phyloP scores from a whole-genome alignment of 64 coral and sea anemone species.

The Dendronephthya gigantea region DNA sequence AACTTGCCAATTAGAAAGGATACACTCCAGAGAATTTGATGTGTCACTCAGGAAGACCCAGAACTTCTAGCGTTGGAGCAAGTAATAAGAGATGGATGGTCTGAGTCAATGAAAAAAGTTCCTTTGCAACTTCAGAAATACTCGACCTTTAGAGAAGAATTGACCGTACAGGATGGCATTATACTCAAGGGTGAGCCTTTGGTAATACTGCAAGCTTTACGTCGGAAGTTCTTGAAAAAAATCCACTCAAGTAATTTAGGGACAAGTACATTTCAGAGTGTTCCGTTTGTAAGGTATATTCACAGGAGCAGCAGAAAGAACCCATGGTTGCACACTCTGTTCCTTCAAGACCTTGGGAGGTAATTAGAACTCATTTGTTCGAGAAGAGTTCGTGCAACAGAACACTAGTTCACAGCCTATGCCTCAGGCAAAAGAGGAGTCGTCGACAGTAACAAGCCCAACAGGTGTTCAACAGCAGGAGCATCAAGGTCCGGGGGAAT shows the following conservation, averaged over 20 bases:
- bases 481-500: too few species aligned
- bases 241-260: not conserved
- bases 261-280: not conserved
- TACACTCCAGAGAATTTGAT: conserved; percentile 7
- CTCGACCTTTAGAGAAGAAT: not conserved
- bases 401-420: too few species aligned
- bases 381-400: too few species aligned
- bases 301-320: not conserved
- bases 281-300: not conserved
- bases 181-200: not conserved
- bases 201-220: not conserved
- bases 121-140: not conserved
- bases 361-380: conserved; percentile 21
- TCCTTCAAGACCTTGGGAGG: not conserved
- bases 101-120: not conserved
- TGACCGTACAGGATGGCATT: not conserved
- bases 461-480: too few species aligned
- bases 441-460: too few species aligned
- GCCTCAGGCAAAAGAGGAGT: too few species aligned
- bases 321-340: not conserved
- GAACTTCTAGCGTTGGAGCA: not conserved
- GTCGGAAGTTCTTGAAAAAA: not conserved
- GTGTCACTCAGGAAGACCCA: not conserved
- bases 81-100: not conserved
- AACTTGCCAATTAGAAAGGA: not conserved